Conservation (phyloP, 2,113 vertebrate species). For the Noturus placidus region DNA sequence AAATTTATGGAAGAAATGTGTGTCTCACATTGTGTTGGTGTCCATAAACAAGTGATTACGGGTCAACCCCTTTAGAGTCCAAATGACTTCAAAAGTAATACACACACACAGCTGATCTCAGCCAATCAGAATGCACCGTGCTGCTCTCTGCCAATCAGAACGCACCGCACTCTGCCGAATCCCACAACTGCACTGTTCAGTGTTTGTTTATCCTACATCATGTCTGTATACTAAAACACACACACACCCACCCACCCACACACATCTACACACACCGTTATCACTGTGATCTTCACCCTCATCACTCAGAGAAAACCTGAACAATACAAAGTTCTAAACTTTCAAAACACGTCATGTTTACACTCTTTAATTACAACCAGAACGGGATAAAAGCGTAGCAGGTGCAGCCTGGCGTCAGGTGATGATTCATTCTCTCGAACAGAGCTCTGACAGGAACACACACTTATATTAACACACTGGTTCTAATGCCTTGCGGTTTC, state of each 20-base stretch:
- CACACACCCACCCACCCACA: slow-evolving; percentile 14
- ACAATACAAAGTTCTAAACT: background rate
- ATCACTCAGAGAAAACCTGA: background rate
- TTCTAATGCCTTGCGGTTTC: background rate
- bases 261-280: background rate
- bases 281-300: background rate
- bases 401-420: background rate
- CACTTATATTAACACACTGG: background rate
- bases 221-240: background rate
- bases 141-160: background rate
- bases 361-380: background rate
- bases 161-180: background rate
- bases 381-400: background rate
- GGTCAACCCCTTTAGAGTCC: slow-evolving; percentile 19
- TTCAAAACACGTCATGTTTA: background rate
- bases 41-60: slow-evolving; percentile 30
- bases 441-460: background rate
- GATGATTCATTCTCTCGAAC: background rate
- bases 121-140: background rate
- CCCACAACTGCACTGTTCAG: background rate
- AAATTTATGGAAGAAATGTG: background rate
- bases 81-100: background rate
- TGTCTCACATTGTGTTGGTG: background rate
- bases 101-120: background rate
- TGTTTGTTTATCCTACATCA: background rate